Conservation (phyloP, 2,113 vertebrate species). For the Serilophus lunatus region DNA sequence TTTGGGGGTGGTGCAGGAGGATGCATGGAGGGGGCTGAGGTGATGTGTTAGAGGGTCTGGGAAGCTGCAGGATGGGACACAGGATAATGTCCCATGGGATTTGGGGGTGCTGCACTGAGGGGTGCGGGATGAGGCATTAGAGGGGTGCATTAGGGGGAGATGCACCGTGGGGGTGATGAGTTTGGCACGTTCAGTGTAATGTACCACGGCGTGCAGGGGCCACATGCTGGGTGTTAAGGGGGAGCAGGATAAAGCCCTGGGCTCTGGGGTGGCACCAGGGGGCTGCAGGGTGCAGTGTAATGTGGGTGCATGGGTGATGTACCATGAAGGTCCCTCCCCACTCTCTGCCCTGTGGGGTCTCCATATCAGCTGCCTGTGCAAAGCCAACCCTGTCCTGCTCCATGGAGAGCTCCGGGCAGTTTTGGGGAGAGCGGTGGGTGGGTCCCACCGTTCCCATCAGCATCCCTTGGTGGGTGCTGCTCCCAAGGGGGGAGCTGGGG, state of each 20-base stretch:
- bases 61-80: not conserved
- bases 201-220: too few species aligned
- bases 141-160: not conserved
- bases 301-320: not conserved
- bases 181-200: not conserved
- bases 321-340: accelerated
- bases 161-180: not conserved
- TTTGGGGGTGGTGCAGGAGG: not conserved
- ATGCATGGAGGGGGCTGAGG: not conserved
- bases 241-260: too few species aligned
- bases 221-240: accelerated
- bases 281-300: not conserved
- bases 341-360: not conserved
- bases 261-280: not conserved
- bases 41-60: not conserved
- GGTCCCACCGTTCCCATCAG: not conserved
- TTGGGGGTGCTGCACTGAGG: not conserved
- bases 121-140: not conserved
- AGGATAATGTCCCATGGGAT: not conserved
- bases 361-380: not conserved
- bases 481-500: not conserved
- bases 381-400: not conserved
- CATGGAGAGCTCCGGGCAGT: not conserved
- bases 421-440: too few species aligned
- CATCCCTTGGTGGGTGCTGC: not conserved